phyloP scores from a whole-genome alignment of 2,797 vertebrate genomes.

The Alcedo atthis region DNA sequence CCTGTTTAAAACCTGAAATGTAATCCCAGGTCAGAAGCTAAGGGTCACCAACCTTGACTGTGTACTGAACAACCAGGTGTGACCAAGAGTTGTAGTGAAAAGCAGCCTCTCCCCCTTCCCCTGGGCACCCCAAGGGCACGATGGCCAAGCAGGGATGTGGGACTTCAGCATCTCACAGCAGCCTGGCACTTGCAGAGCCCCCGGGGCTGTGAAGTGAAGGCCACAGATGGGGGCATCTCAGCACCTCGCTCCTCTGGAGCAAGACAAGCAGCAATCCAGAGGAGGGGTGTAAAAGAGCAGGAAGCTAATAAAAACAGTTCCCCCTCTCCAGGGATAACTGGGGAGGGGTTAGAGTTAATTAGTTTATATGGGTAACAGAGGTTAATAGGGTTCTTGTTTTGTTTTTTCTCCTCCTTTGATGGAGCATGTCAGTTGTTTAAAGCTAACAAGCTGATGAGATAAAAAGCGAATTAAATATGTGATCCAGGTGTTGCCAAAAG shows the following conservation, averaged over 20 bases:
- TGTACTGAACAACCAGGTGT: slow-evolving; percentile 77
- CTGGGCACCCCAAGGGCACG: neutral
- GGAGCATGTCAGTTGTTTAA: slow-evolving; percentile 61
- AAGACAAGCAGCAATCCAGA: neutral
- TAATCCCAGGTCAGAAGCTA: slow-evolving; percentile 77
- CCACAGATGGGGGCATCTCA: neutral
- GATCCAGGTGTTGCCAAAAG: slow-evolving; percentile 43
- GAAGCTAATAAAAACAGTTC: slow-evolving; percentile 32
- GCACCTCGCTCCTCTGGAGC: neutral
- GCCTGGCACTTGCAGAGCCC: neutral
- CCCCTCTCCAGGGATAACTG: slow-evolving; percentile 29
- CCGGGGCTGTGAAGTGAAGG: neutral
- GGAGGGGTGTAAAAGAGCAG: neutral
- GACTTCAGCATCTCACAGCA: neutral
- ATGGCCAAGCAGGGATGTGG: neutral
- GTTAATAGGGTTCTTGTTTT: slow-evolving; percentile 71
- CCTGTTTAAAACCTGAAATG: slow-evolving; percentile 67
- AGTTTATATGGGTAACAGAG: slow-evolving; percentile 48
- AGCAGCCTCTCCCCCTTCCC: neutral
- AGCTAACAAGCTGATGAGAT: slow-evolving; percentile 71
- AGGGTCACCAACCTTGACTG: slow-evolving; percentile 73
- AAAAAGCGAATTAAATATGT: slow-evolving; percentile 59
- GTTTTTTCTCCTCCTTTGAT: slow-evolving; percentile 54
- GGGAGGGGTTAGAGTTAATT: slow-evolving; percentile 56
- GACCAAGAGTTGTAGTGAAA: slow-evolving; percentile 13